These are phyloP conservation scores for Dunckerocampus dactyliophorus DNA, from an alignment of 2,113 vertebrate species.

Conservation along the genomic window DNA sequence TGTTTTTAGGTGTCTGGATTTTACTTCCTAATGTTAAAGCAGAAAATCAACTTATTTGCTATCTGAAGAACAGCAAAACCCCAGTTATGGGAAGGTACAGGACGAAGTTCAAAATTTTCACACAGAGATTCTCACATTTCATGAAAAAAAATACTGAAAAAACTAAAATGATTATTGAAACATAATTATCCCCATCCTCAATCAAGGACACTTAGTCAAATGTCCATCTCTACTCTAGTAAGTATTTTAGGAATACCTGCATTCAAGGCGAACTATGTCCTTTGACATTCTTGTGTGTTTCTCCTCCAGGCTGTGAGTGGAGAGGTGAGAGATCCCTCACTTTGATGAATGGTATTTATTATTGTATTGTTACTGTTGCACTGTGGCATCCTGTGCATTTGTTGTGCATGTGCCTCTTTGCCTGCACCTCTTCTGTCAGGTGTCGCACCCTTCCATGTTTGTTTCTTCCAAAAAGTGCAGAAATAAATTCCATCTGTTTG, in stretches of 20 bases:
- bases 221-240: no score
- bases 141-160: no score
- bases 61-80: no score
- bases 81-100: no score
- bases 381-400: constrained; percentile 39
- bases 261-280: constrained; percentile 23
- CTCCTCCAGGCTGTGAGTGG: constrained; percentile 66
- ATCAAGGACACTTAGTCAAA: no score
- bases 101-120: no score
- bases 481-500: neutral
- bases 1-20: no score
- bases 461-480: constrained; percentile 21
- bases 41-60: no score
- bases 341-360: constrained; percentile 72
- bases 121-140: no score
- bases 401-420: constrained; percentile 24
- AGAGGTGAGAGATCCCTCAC: constrained; percentile 56
- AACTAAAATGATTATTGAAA: no score
- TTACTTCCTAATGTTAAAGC: no score
- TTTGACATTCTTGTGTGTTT: constrained; percentile 59
- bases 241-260: neutral
- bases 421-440: constrained; percentile 22
- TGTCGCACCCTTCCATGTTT: constrained; percentile 26
- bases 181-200: no score
- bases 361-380: constrained; percentile 36